phyloP scores from a whole-genome alignment of 2,797 vertebrate genomes.

The Periophthalmus magnuspinnatus region DNA sequence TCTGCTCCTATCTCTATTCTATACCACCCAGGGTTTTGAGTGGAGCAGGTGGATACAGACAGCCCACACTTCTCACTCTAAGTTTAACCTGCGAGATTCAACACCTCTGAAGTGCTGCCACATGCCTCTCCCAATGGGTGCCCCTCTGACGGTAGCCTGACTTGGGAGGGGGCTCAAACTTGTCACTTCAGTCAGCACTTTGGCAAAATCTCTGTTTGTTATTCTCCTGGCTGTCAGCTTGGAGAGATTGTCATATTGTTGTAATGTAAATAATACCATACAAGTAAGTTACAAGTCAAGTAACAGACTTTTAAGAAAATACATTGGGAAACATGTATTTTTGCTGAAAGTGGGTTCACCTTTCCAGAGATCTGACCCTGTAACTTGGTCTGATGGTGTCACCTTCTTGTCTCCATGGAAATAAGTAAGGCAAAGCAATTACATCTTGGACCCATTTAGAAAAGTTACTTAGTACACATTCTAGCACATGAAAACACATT shows the following conservation, averaged over 20 bases:
- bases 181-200: conserved; percentile 48
- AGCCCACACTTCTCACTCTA: conserved; percentile 68
- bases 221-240: conserved; percentile 5
- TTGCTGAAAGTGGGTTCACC: too few relatives aligned
- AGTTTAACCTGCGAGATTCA: conserved; percentile 74
- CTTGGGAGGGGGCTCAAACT: conserved; percentile 56
- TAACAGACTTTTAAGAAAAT: too few relatives aligned
- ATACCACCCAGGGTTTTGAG: conserved; percentile 32
- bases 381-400: too few relatives aligned
- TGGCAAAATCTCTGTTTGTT: conserved; percentile 33
- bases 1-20: conserved; percentile 18
- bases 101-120: conserved; percentile 65
- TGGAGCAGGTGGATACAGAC: conserved; percentile 63
- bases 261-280: neutral
- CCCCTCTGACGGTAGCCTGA: conserved; percentile 50
- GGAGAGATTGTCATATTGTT: conserved; percentile 2
- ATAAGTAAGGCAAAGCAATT: too few relatives aligned
- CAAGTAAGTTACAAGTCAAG: too few relatives aligned
- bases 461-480: too few relatives aligned
- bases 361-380: too few relatives aligned
- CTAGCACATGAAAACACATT: too few relatives aligned
- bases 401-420: too few relatives aligned
- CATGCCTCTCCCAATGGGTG: conserved; percentile 55
- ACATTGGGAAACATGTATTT: too few relatives aligned
- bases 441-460: too few relatives aligned